phyloP scores from a whole-genome alignment of 1,140 invertebrate species.

The Hermetia illucens region DNA sequence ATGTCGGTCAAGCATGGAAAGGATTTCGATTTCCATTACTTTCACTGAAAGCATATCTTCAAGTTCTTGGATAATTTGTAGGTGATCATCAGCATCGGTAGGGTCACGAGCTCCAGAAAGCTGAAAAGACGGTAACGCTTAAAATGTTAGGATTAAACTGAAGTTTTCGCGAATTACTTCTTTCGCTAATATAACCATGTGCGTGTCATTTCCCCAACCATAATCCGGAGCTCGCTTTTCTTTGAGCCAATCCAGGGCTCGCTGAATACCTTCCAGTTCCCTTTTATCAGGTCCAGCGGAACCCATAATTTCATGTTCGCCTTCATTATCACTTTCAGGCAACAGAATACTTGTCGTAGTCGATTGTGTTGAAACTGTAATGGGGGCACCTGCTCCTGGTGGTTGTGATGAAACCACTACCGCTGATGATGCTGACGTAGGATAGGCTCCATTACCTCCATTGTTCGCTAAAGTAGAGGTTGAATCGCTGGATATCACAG shows the following conservation, averaged over 20 bases:
- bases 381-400: not conserved
- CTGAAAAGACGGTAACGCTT: conserved; percentile 2
- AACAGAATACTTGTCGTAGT: not conserved
- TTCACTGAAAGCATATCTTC: conserved; percentile 65
- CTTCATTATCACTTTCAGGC: not conserved
- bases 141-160: not conserved
- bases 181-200: conserved; percentile 50
- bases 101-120: conserved; percentile 29
- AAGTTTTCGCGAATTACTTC: conserved; percentile 24
- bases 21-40: conserved; percentile 69
- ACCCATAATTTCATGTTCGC: conserved; percentile 9
- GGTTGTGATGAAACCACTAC: not conserved
- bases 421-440: not conserved
- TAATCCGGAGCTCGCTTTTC: conserved; percentile 51
- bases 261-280: conserved; percentile 42
- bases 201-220: conserved; percentile 65
- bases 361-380: not conserved
- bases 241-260: conserved; percentile 48
- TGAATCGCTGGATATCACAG: too few relatives aligned
- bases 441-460: too few relatives aligned
- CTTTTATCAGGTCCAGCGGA: conserved; percentile 30
- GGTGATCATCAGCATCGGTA: conserved; percentile 30
- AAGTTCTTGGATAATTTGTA: conserved; percentile 31
- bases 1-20: conserved; percentile 49
- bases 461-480: too few relatives aligned